Evolutionary conservation across 2,888 invertebrate species (phyloP).

Genomic region (Heteromurus nitidus): DNA sequence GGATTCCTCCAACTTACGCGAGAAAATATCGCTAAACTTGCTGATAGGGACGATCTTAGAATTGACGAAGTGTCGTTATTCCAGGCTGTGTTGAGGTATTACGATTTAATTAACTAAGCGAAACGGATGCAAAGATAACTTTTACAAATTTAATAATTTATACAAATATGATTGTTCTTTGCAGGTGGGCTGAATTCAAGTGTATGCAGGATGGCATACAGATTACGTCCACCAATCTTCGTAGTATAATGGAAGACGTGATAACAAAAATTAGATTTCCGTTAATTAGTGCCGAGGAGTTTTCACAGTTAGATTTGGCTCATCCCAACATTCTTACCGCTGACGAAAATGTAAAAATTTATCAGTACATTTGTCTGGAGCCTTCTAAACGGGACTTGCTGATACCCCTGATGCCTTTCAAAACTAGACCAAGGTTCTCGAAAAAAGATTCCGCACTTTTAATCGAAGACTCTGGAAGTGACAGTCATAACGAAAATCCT

Average conservation of each 20-base stretch:
- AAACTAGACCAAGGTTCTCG: conserved; percentile 8
- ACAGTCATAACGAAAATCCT: conserved; percentile 1
- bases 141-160: neutral
- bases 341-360: conserved; percentile 20
- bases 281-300: conserved; percentile 14
- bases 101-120: neutral
- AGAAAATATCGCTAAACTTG: conserved; percentile 14
- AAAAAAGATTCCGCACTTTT: conserved; percentile 1
- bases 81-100: conserved; percentile 30
- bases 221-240: conserved; percentile 2
- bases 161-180: neutral
- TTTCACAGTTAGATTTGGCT: neutral
- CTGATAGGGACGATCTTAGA: conserved; percentile 41
- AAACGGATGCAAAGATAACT: neutral
- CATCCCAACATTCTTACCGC: neutral
- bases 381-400: neutral
- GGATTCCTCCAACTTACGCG: conserved; percentile 19
- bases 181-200: conserved; percentile 26
- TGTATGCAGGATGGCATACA: conserved; percentile 18
- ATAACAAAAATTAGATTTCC: conserved; percentile 46
- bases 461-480: conserved; percentile 8
- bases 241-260: neutral
- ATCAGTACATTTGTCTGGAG: conserved; percentile 3
- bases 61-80: conserved; percentile 43
- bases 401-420: conserved; percentile 28